Evolutionary conservation across 2,888 invertebrate genomes (phyloP), one percentile per base, ranked within the genome.

Genomic region (Latrodectus hesperus): DNA sequence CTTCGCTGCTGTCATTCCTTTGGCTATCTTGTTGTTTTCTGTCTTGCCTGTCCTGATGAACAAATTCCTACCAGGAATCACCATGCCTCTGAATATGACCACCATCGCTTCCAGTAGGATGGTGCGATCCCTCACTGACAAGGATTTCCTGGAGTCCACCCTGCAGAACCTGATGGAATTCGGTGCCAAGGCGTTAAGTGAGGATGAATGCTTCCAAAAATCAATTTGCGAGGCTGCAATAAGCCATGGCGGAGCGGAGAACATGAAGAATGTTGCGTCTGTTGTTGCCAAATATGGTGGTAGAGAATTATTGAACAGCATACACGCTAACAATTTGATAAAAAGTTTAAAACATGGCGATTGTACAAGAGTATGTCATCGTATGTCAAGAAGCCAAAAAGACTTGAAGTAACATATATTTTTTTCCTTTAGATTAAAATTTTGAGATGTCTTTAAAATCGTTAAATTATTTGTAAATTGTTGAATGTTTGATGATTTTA

Each of bases 11-110:
- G 64, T 81, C 0, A 55, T 86, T 16, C 86, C 86, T 0, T 38
- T 86, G 51, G 64, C 81, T n/a, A 86, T 86, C 53, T 72, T 86
- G 55, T 17, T 86, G 16, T 68, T 76, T 14, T 76, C 86, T 0
- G 75, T 86, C 17, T 38, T 81, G 16, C 86, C 86, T 11, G 17
- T 81, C 14, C 16, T 86, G 6, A 14, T 86, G 16, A 81, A 72
- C 17, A 67, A 76, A 16, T 49, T 81, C 22, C 26, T 55, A 65
- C 26, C 53, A 26, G 67, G 72, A 1, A 1, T 65, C 6, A 49
- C 60, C 4, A 12, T 22, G 14, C 38, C 65, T 9, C 16, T 14
- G 1, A 64, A 77, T 67, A 60, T 81, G 9, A 64, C 86, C 9
- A 77, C 72, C 6, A 72, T 86, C 14, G 86, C 86, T 22, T 49